phyloP scores from a whole-genome alignment of 2,113 vertebrate genomes.

The Ptychochromis oligacanthus region DNA sequence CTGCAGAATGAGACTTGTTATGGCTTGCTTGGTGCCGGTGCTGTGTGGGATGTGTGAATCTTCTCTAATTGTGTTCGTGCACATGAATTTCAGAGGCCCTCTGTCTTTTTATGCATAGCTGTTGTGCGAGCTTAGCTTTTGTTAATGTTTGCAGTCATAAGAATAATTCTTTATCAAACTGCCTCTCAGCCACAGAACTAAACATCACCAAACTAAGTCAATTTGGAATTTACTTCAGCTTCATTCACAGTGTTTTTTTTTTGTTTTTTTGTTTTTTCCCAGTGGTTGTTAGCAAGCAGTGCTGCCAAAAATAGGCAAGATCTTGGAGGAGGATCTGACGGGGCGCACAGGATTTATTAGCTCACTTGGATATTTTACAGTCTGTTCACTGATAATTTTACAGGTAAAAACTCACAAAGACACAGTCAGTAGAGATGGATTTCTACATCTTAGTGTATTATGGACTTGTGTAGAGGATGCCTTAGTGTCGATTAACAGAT shows the following conservation, averaged over 20 bases:
- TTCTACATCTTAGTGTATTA: not conserved
- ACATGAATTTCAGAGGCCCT: conserved; percentile 32
- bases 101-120: conserved; percentile 3
- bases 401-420: conserved; percentile 14
- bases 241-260: not conserved
- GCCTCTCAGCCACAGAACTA: conserved; percentile 11
- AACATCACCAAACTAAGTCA: conserved; percentile 25
- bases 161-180: conserved; percentile 25
- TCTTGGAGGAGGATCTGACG: conserved; percentile 29
- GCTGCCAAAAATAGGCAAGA: conserved; percentile 38
- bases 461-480: not conserved
- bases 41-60: conserved; percentile 69
- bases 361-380: conserved; percentile 37
- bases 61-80: conserved; percentile 64
- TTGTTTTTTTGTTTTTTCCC: no score
- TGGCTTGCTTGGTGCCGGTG: conserved; percentile 41
- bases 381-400: conserved; percentile 31
- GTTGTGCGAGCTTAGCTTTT: conserved; percentile 17
- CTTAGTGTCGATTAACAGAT: not conserved
- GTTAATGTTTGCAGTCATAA: conserved; percentile 4
- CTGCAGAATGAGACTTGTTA: conserved; percentile 63
- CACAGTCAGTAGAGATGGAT: not conserved
- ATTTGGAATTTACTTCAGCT: conserved; percentile 23
- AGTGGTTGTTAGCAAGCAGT: conserved; percentile 9
- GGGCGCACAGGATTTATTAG: conserved; percentile 38